A percentile compares a stretch with the other conserved stretches of the same genome.
These are phyloP conservation scores for Talpa occidentalis DNA, from an alignment of 2,113 vertebrate species.

Conservation along the genomic window DNA sequence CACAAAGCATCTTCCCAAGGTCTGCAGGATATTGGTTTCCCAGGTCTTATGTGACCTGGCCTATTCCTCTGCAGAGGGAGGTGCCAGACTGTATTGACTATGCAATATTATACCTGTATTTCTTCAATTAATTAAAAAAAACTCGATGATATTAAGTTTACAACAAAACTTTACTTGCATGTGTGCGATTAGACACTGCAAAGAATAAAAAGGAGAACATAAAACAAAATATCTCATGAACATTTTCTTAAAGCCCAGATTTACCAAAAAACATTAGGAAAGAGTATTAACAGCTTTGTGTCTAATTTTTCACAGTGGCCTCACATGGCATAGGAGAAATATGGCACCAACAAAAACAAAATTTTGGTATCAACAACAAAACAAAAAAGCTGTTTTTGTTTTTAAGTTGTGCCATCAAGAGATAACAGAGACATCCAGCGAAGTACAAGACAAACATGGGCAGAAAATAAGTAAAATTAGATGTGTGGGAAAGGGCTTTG, in stretches of 20 bases:
- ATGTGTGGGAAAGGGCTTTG: neutral
- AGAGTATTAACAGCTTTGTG: neutral
- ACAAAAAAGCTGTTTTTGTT: neutral
- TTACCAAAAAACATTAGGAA: neutral
- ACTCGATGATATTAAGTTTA: neutral
- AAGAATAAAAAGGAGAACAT: neutral
- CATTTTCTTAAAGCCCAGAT: neutral
- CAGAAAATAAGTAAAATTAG: neutral
- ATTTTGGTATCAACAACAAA: neutral
- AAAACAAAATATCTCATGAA: neutral
- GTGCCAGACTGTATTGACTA: neutral
- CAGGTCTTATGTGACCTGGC: neutral
- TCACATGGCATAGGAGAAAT: neutral
- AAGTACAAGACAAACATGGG: neutral
- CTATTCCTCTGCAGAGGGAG: neutral
- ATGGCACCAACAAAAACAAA: neutral
- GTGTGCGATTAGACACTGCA: neutral
- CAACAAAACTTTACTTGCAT: neutral
- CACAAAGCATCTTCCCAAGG: accelerated
- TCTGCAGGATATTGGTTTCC: accelerated
- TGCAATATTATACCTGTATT: neutral
- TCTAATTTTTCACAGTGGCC: neutral
- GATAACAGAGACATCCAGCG: neutral
- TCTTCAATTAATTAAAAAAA: neutral
- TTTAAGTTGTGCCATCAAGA: neutral